Evolutionary conservation across 2,888 invertebrate species (phyloP).

Genomic region (Parapristionchus giblindavisi): DNA sequence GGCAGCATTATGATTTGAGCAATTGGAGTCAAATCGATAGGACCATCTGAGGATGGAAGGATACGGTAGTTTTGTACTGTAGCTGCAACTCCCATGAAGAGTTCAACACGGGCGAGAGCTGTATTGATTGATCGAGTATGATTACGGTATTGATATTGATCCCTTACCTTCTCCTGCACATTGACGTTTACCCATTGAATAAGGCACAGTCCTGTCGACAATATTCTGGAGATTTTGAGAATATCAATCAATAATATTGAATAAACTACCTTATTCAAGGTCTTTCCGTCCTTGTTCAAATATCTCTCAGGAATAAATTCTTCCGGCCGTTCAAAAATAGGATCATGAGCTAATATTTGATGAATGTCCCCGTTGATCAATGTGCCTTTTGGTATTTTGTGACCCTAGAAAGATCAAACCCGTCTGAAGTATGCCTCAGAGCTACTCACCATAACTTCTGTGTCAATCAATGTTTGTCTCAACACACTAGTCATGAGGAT

Average conservation of each 20-base stretch:
- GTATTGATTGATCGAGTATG: too few relatives aligned
- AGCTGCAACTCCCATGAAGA: too few relatives aligned
- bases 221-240: too few relatives aligned
- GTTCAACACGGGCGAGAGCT: too few relatives aligned
- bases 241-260: too few relatives aligned
- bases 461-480: not conserved
- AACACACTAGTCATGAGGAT: not conserved
- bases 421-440: not conserved
- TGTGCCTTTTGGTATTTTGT: slow-evolving; percentile 1
- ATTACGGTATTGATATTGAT: too few relatives aligned
- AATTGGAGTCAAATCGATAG: too few relatives aligned
- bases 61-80: too few relatives aligned
- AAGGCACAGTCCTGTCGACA: slow-evolving; percentile 14
- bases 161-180: slow-evolving; percentile 12
- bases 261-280: slow-evolving; percentile 18
- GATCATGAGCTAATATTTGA: slow-evolving; percentile 1
- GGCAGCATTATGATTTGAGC: too few relatives aligned
- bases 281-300: slow-evolving; percentile 13
- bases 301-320: slow-evolving; percentile 21
- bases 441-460: slow-evolving; percentile 11
- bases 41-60: too few relatives aligned
- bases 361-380: slow-evolving; percentile 15
- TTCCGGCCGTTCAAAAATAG: not conserved
- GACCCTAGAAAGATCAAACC: not conserved
- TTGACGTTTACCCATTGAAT: not conserved